Evolutionary conservation across 2,797 vertebrate species (phyloP).

Genomic region (Hydrolagus colliei): DNA sequence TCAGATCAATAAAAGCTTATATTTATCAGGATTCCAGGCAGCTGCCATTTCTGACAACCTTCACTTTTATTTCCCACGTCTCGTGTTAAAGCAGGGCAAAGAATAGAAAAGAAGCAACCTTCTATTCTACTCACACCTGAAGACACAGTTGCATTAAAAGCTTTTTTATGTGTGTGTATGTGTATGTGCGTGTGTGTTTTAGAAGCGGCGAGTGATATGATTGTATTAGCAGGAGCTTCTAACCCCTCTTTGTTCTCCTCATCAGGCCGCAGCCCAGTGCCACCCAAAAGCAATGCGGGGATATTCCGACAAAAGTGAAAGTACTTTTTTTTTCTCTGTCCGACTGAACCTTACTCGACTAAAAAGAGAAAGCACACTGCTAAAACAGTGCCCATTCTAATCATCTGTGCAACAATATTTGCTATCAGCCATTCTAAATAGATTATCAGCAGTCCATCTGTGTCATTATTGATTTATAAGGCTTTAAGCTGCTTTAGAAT

Average conservation of each 20-base stretch:
- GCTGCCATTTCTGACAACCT: conserved; percentile 98
- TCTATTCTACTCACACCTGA: conserved; percentile 76
- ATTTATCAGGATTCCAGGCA: conserved; percentile 98
- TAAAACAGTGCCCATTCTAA: conserved; percentile 93
- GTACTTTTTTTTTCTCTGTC: conserved; percentile 49
- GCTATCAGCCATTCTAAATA: conserved; percentile 99
- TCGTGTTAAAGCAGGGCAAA: conserved; percentile 73
- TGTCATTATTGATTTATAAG: conserved; percentile 99
- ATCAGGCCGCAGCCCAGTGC: conserved; percentile 51
- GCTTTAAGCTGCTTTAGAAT: conserved; percentile 94
- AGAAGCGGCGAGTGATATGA: conserved; percentile 84
- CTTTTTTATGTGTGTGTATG: conserved; percentile 55
- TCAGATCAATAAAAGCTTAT: conserved; percentile 98
- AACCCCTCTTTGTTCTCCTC: conserved; percentile 74
- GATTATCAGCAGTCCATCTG: conserved; percentile 99
- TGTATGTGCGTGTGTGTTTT: conserved; percentile 53
- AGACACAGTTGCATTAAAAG: conserved; percentile 84
- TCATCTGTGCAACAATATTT: conserved; percentile 99
- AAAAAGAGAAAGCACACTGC: conserved; percentile 61
- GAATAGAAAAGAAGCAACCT: conserved; percentile 65
- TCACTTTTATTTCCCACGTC: conserved; percentile 91
- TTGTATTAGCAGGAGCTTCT: conserved; percentile 76
- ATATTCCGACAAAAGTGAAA: conserved; percentile 54
- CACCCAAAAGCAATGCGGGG: conserved; percentile 61
- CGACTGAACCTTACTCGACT: conserved; percentile 60